A percentile compares a stretch with the other conserved stretches of the same genome.
Evolutionary conservation across 2,113 vertebrate genomes (phyloP).

Genomic region (Myiagra hebetior): DNA sequence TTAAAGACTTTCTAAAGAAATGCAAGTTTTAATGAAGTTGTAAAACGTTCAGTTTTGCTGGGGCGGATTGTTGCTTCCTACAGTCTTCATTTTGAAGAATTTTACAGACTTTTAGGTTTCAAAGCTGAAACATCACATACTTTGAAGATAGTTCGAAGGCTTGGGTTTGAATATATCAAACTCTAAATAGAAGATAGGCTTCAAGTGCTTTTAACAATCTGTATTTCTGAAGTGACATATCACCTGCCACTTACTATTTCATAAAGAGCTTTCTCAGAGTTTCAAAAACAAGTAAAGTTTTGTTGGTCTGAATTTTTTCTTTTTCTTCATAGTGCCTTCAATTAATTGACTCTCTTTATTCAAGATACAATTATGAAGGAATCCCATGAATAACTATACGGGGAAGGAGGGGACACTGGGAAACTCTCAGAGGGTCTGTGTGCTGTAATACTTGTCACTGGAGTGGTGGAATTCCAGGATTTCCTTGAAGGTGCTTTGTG

Average conservation of each 20-base stretch:
- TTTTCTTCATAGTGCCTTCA: not conserved
- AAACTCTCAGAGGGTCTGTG: not conserved
- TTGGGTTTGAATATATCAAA: not conserved
- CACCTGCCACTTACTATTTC: not conserved
- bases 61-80: fast-evolving
- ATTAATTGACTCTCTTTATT: not conserved
- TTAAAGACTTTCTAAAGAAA: not conserved
- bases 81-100: not conserved
- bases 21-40: not conserved
- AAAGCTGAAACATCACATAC: not conserved
- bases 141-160: not conserved
- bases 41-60: not conserved
- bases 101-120: not conserved
- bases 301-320: not conserved
- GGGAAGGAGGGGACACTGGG: not conserved
- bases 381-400: not conserved
- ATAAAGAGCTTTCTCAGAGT: not conserved
- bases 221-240: not conserved
- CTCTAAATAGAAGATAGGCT: not conserved
- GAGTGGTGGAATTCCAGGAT: not conserved
- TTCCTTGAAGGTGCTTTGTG: not conserved
- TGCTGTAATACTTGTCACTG: not conserved
- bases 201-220: not conserved
- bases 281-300: not conserved
- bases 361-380: not conserved